Conservation (phyloP, 2,113 vertebrate species). For the Jaculus jaculus region DNA sequence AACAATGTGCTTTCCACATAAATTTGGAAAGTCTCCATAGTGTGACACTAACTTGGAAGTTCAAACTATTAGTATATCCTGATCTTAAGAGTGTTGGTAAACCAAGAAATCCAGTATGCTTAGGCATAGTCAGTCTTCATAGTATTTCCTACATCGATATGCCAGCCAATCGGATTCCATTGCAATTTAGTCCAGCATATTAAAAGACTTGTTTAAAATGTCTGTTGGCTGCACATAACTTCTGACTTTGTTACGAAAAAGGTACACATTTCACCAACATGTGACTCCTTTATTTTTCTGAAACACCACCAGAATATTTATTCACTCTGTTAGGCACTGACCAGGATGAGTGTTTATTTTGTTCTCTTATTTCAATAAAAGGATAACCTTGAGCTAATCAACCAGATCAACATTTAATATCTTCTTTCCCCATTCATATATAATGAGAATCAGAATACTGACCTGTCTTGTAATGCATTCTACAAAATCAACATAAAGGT, state of each 20-base stretch:
- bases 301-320: neutral
- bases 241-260: neutral
- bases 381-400: slow-evolving; percentile 58
- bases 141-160: neutral
- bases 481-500: slow-evolving; percentile 77
- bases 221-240: neutral
- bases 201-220: slow-evolving; percentile 21
- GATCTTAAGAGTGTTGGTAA: neutral
- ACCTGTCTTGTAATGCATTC: slow-evolving; percentile 74
- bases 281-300: neutral
- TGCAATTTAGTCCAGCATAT: neutral
- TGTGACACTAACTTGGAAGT: neutral
- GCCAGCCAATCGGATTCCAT: neutral
- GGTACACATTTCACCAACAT: neutral
- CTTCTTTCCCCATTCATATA: slow-evolving; percentile 54
- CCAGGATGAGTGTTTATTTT: slow-evolving; percentile 32
- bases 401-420: slow-evolving; percentile 55
- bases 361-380: slow-evolving; percentile 26
- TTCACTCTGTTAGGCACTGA: neutral
- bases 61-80: neutral
- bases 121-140: neutral
- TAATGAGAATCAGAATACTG: slow-evolving; percentile 63
- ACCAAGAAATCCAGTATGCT: neutral
- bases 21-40: neutral
- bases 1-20: neutral